Percentiles rank a stretch among this genome's conserved stretches.
Evolutionary conservation across 1,140 invertebrate genomes (phyloP).

Genomic region (Medauroidea extradentata): DNA sequence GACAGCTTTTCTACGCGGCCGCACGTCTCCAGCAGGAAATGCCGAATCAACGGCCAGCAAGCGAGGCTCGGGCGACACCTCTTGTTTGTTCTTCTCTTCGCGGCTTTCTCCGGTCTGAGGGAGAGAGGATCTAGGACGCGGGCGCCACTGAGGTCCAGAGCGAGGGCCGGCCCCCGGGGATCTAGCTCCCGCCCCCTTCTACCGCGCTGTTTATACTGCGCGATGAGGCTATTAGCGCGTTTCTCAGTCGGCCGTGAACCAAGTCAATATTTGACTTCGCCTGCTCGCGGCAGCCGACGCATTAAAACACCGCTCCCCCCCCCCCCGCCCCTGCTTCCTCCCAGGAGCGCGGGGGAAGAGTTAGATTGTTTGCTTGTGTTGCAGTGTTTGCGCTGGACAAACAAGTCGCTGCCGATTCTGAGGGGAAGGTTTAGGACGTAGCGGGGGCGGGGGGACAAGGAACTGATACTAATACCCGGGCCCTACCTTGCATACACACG

Average conservation of each 20-base stretch:
- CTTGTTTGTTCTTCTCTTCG: no score
- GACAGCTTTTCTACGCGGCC: no score
- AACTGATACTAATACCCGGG: neutral
- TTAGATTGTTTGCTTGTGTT: constrained; percentile 12
- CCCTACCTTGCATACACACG: no score
- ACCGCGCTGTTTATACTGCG: neutral
- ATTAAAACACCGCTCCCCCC: neutral
- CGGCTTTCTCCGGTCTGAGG: no score
- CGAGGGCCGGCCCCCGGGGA: no score
- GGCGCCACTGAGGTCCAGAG: no score
- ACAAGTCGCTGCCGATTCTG: no score
- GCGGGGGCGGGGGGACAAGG: neutral
- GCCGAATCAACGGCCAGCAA: no score
- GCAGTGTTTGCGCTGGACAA: constrained; percentile 1
- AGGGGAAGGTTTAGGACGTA: no score
- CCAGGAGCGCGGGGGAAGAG: constrained; percentile 6
- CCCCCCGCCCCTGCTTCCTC: constrained; percentile 2
- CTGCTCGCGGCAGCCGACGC: constrained; percentile 1
- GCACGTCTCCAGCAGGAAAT: no score
- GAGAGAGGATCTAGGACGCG: no score
- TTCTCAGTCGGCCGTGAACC: constrained; percentile 9
- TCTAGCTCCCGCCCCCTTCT: neutral
- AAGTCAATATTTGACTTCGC: constrained; percentile 15
- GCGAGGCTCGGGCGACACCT: no score
- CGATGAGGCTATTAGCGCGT: constrained; percentile 15